Evolutionary conservation across 2,113 vertebrate species (phyloP).

Genomic region (Gambusia affinis): DNA sequence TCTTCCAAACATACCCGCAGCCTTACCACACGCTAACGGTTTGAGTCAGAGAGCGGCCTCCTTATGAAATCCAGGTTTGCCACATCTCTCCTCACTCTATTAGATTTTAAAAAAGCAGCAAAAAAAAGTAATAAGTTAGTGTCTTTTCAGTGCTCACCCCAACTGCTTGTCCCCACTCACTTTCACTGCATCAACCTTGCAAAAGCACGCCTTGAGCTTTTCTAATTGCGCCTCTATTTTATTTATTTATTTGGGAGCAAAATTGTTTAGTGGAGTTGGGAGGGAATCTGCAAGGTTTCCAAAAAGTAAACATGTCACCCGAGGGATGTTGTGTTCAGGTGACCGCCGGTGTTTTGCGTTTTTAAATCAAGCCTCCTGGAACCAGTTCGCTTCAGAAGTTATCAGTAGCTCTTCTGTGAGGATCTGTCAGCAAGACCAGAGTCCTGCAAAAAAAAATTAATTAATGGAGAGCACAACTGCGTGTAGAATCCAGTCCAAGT

Average conservation of each 20-base stretch:
- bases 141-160: conserved; percentile 39
- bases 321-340: background rate
- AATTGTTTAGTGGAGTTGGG: background rate
- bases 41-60: conserved; percentile 55
- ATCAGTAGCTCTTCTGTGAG: background rate
- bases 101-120: conserved; percentile 27
- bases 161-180: background rate
- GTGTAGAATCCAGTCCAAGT: background rate
- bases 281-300: background rate
- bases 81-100: conserved; percentile 51
- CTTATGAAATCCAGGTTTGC: conserved; percentile 72
- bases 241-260: background rate
- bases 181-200: background rate
- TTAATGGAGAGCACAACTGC: background rate
- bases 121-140: conserved; percentile 39
- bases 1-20: conserved; percentile 57
- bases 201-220: background rate
- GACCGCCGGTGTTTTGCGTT: background rate
- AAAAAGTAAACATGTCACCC: background rate
- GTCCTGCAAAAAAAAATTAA: background rate
- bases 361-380: background rate
- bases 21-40: conserved; percentile 69
- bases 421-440: background rate
- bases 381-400: background rate
- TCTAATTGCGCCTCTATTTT: background rate